These are phyloP conservation scores for Stercorarius parasiticus DNA, from an alignment of 2,113 vertebrate species.

Conservation along the genomic window DNA sequence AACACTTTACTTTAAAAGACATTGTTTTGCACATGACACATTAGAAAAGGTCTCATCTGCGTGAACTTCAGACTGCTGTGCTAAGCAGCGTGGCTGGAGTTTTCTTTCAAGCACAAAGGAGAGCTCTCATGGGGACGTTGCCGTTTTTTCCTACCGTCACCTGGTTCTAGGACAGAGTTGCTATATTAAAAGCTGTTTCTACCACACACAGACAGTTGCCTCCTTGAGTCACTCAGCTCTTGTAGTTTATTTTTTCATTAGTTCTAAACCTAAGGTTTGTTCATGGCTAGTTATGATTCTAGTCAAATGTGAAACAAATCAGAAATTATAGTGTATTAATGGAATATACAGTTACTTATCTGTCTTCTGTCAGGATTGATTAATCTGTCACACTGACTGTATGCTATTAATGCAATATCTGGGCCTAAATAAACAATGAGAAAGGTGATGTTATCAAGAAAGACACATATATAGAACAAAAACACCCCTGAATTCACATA, in stretches of 20 bases:
- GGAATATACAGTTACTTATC: neutral
- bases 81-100: neutral
- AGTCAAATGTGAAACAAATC: neutral
- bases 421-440: neutral
- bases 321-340: neutral
- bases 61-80: neutral
- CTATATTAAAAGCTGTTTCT: neutral
- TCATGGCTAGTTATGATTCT: neutral
- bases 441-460: neutral
- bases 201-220: neutral
- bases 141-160: neutral
- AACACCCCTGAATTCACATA: accelerated
- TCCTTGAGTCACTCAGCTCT: neutral
- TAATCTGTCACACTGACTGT: neutral
- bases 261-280: neutral
- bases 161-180: neutral
- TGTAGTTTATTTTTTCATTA: neutral
- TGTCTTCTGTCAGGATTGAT: neutral
- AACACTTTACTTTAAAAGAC: neutral
- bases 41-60: neutral
- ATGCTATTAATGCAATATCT: neutral
- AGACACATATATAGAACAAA: neutral
- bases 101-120: neutral
- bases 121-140: neutral
- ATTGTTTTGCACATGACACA: neutral